Percentiles rank a stretch among this genome's conserved stretches.
Conservation (phyloP, 1,140 invertebrate species). For the Neodiprion pinetum region DNA sequence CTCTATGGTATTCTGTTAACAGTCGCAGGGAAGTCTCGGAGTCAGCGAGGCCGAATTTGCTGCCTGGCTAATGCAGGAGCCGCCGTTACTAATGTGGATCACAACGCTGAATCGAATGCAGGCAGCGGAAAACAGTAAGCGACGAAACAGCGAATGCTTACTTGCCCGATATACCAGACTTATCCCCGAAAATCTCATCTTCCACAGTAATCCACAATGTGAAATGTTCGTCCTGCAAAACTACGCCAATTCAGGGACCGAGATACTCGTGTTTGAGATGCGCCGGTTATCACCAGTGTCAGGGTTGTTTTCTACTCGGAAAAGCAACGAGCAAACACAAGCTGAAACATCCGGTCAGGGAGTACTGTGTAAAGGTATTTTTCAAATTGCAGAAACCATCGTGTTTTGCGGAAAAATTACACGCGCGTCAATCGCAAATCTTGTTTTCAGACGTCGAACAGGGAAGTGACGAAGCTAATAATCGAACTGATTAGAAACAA, state of each 20-base stretch:
- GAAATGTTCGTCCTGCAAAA: slow-evolving; percentile 66
- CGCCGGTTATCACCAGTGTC: slow-evolving; percentile 80
- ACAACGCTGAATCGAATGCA: slow-evolving; percentile 67
- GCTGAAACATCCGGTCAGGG: slow-evolving; percentile 77
- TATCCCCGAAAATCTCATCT: slow-evolving; percentile 29
- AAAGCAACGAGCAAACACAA: slow-evolving; percentile 75
- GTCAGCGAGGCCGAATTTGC: slow-evolving; percentile 66
- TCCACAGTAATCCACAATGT: slow-evolving; percentile 64
- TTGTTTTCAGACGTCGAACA: slow-evolving; percentile 56
- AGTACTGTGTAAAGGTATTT: slow-evolving; percentile 73
- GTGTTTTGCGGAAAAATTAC: not conserved
- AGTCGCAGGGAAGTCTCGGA: slow-evolving; percentile 62
- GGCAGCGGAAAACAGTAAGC: slow-evolving; percentile 63
- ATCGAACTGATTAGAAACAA: slow-evolving; percentile 61
- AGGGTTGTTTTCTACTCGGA: slow-evolving; percentile 82
- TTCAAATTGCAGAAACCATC: slow-evolving; percentile 1
- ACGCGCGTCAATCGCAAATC: no score
- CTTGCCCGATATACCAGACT: no score
- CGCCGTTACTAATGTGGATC: slow-evolving; percentile 67
- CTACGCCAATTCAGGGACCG: slow-evolving; percentile 63
- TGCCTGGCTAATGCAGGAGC: slow-evolving; percentile 67
- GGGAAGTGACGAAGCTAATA: slow-evolving; percentile 61
- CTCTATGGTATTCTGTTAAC: slow-evolving; percentile 26
- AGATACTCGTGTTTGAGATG: slow-evolving; percentile 78
- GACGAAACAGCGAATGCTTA: not conserved